phyloP scores from a whole-genome alignment of 2,888 invertebrate species.

The Phaonia tiefii region DNA sequence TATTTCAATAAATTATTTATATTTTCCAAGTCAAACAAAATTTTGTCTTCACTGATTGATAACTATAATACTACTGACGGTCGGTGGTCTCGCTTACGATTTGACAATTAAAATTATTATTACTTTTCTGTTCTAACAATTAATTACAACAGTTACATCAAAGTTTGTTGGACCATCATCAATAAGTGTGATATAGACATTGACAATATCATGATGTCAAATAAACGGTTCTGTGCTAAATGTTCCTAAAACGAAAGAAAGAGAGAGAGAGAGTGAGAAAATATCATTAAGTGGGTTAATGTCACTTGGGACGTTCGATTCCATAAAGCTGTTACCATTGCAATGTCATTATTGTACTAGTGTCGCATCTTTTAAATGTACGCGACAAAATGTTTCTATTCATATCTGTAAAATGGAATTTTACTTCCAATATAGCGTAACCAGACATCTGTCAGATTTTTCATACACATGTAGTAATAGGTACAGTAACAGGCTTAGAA shows the following conservation, averaged over 20 bases:
- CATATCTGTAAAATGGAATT: neutral
- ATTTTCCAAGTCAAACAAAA: too few species aligned
- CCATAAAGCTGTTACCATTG: conserved; percentile 41
- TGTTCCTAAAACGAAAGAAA: conserved; percentile 75
- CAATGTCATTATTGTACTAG: conserved; percentile 45
- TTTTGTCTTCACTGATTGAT: too few species aligned
- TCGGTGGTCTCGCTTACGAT: too few species aligned
- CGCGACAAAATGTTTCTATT: neutral
- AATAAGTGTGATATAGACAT: conserved; percentile 74
- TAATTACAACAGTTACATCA: conserved; percentile 43
- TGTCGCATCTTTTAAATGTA: neutral
- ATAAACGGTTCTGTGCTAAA: conserved; percentile 76
- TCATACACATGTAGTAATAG: too few species aligned
- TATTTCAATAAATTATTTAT: conserved; percentile 16
- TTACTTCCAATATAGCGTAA: too few species aligned
- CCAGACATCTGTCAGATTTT: too few species aligned
- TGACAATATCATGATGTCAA: conserved; percentile 78
- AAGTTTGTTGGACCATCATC: conserved; percentile 53
- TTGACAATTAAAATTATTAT: too few species aligned
- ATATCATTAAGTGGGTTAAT: too few species aligned
- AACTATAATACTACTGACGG: conserved; percentile 20
- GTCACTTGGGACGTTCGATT: too few species aligned
- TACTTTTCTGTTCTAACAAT: neutral
- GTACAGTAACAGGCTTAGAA: too few species aligned
- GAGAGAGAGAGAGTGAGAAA: conserved; percentile 26